Evolutionary conservation across 2,113 vertebrate genomes (phyloP), one percentile per base, ranked within the genome.

Genomic region (Rynchops niger): DNA sequence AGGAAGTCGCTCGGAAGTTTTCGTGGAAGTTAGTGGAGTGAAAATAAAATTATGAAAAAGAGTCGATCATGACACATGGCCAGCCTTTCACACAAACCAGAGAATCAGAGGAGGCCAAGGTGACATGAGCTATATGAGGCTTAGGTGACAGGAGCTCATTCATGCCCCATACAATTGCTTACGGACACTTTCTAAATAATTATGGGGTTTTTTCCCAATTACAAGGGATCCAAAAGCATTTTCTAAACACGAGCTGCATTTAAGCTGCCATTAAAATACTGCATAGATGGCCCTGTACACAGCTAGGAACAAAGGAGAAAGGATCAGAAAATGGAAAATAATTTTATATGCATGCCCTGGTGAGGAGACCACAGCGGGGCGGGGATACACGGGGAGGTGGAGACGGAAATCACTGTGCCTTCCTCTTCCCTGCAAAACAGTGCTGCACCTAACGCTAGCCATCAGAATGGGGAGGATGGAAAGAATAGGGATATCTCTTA

Each of bases 221-320:
- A 19, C 15, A 74, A 63, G 15, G 6, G 6, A 34, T 70, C 30
- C 6, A 21, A n/a, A 73, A 74, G 4, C 12, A 15, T 19, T 76
- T 87, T 69, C 49, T 50, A 63, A 78, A 50, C 18, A 47, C 3
- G 40, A 72, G 23, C 7, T 62, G 45, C 12, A 77, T 50, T 61
- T 26, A 73, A 81, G 5, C 10, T 82, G 53, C 12, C 32, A 19
- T 36, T 42, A 62, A 58, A 93, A 43, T 6, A 11, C 6, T 0
- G 3, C 0, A 1, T 21, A 4, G 19, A 6, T 62, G 42, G 63
- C 47, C 71, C 11, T 0, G 0, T 32, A 32, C 43, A 74, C 9
- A 55, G 59, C 30, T 11, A 30, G 53, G 12, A 53, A 12, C 18
- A 72, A 82, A 74, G 38, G 36, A 70, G 38, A 62, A 78, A 58